Evolutionary conservation across 2,888 invertebrate species (phyloP), one percentile per base, ranked within the genome.

Genomic region (Limenitis camilla): DNA sequence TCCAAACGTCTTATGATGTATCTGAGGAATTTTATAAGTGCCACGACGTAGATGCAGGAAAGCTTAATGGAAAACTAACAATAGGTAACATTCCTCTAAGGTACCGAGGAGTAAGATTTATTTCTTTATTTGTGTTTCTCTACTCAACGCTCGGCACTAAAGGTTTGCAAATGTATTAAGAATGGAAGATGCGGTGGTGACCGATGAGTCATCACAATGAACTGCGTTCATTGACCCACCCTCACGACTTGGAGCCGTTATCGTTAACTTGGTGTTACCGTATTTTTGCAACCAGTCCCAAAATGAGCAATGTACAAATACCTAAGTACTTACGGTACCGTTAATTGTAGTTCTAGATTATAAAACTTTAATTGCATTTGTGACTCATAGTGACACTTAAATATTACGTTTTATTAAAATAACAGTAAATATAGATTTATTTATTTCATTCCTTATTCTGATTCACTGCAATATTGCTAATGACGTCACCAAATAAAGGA

Each of bases 151-250:
- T 63, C 61, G 51, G 53, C 55, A 55, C 53, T 61, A 52, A 54
- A 59, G 58, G 54, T 58, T 57, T 58, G 59, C 57, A 56, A 60
- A 54, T 58, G 58, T 63, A 61, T 59, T 53, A 56, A 56, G 64
- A 67, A 67, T 65, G 67, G 65, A 61, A 74, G 74, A 70, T 70
- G 59, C 64, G 64, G 62, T 71, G 74, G 62, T 61, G 62, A 63
- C 62, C 64, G 71, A 69, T 83, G 82, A 82, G 61, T 82, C 82
- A 81, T 65, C 70, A 64, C 66, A 64, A 68, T 67, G 71, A 66
- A 64, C 66, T 61, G 71, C 72, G 85, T 78, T 79, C 81, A 67
- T 72, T 74, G 81, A 83, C 80, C 82, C 74, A 69, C 71, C 71
- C 69, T 69, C 70, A 72, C 71, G 65, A 68, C 66, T 68, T 69